Base-by-base conservation (phyloP, 2,888 invertebrate genomes). In the Polyommatus icarus region DNA sequence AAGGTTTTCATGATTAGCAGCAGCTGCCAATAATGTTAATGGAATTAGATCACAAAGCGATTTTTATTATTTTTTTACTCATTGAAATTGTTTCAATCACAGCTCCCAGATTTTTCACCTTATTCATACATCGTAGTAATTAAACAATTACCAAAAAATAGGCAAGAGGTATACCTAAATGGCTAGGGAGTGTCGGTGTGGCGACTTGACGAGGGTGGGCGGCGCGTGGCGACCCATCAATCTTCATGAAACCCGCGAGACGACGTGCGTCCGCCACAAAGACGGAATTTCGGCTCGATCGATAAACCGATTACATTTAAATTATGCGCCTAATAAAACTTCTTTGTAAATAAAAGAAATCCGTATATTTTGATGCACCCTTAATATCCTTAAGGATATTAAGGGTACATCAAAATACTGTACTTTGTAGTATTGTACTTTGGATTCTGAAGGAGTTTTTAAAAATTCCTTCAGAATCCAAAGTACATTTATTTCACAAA, bases 191-290 rank as follows among this genome's bases (percentile, higher is more conserved):
- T 12, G 32, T 67, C 12, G 29, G 29, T 67, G 29, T 67, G 67
- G 67, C 67, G 67, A 67, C 15, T n/a, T 75, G 50, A 73, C 73
- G 75, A 50, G 75, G 75, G 75, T 29, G 73, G n/a, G 46, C 3
- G 12, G 46, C 40, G 36, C 36, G 8, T 71, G 20, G 75, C 54
- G 54, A 46, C 50, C 75, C 29, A 54, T 75, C 75, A 75, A 75
- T 54, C 54, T 75, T 75, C 54, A 75, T 75, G 24, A 75, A 54
- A 50, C 18, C 10, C 54, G 75, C 20, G n/a, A 75, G 20, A 24
- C 40, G 32, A 1, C 54, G 12, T 18, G 54, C 54, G 54, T 54
- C 54, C 54, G 24, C 24, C 50, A 75, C n/a, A 75, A 73, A 29
- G 18, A 10, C 20, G 75, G 54, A 29, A 24, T 73, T 40, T n/a